Evolutionary conservation across 2,797 vertebrate species (phyloP), one percentile per base, ranked within the genome.

Genomic region (Spatula clypeata): DNA sequence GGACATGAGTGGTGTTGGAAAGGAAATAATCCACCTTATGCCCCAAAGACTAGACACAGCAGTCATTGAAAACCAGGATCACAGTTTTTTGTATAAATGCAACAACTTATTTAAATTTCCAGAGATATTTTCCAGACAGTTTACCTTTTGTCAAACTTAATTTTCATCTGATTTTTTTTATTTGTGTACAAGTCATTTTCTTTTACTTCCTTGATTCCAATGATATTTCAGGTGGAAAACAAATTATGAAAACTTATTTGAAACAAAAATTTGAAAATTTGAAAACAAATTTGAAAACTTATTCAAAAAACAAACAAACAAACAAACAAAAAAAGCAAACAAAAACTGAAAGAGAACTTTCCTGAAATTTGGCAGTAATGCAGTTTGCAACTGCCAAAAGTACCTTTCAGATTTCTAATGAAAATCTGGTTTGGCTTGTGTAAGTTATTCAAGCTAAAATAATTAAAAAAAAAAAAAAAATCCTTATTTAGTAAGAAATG

Each of bases 161-260:
- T 16, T 88, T 62, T 38, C 4, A 32, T 4, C 19, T 60, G 27
- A 26, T 32, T 44, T 24, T 71, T 74, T 74, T 4, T 53, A 21
- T 60, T 60, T 62, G 8, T 40, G 13, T 76, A 26, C 2, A 73
- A 36, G 12, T 54, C 0, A 23, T 61, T 93, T 90, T 58, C 6
- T 70, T 89, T 74, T 70, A 55, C 3, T 79, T 74, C 77, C n/a
- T 74, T 72, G 5, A 84, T 79, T 79, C 15, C 24, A 81, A 36
- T 5, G 32, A 26, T 38, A 55, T 69, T 86, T 18, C 24, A 72
- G 17, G 18, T 79, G 15, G 17, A 79, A 84, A 92, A 72, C 27
- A 47, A 47, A 47, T 47, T 6, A 89, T 58, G 5, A 92, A 6
- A 65, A 54, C 3, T 60, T 65, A 6, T 36, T 72, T 3, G 57